These are phyloP conservation scores for Coreius guichenoti DNA, from an alignment of 2,797 vertebrate species.

Conservation along the genomic window DNA sequence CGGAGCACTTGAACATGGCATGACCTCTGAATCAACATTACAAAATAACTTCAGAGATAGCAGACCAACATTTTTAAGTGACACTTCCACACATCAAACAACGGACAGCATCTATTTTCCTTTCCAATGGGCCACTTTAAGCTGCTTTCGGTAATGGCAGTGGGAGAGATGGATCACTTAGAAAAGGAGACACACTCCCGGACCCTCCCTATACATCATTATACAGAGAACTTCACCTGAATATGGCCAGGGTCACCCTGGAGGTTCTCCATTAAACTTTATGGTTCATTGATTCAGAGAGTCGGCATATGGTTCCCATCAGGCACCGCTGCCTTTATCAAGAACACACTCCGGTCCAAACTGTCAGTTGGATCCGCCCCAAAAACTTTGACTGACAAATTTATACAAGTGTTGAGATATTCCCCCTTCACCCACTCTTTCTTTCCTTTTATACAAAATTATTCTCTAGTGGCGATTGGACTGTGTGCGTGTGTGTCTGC, in stretches of 20 bases:
- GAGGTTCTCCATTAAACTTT: conserved; percentile 64
- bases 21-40: conserved; percentile 21
- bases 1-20: conserved; percentile 12
- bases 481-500: background rate
- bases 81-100: conserved; percentile 44
- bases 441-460: conserved; percentile 21
- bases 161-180: conserved; percentile 52
- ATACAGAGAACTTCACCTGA: conserved; percentile 62
- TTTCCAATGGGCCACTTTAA: conserved; percentile 37
- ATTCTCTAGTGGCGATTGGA: background rate
- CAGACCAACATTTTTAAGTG: conserved; percentile 45
- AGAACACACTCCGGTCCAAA: conserved; percentile 57
- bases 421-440: conserved; percentile 35
- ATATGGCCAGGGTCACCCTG: conserved; percentile 59
- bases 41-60: conserved; percentile 26
- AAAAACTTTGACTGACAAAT: conserved; percentile 62
- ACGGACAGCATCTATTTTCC: conserved; percentile 30
- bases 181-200: conserved; percentile 43
- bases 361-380: conserved; percentile 55
- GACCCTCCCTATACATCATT: conserved; percentile 58
- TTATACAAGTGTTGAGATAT: conserved; percentile 61
- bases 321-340: conserved; percentile 58
- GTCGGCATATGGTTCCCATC: conserved; percentile 65
- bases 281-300: conserved; percentile 64
- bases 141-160: conserved; percentile 43